Evolutionary conservation across 2,888 invertebrate genomes (phyloP).

Genomic region (Folsomia candida): DNA sequence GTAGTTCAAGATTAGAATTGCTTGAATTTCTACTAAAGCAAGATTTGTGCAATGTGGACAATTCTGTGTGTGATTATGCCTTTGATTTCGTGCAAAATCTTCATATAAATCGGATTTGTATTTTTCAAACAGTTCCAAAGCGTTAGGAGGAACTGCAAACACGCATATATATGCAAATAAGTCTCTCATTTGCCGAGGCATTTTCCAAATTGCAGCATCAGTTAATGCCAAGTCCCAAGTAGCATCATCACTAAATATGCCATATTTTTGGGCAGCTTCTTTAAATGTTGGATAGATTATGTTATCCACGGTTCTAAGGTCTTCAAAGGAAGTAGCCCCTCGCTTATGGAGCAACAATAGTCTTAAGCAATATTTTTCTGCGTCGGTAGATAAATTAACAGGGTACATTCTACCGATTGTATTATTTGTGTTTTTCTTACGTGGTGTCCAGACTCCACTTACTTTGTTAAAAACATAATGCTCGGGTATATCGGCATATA

Average conservation of each 20-base stretch:
- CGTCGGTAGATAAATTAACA: constrained; percentile 36
- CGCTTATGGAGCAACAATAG: constrained; percentile 47
- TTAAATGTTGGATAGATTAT: neutral
- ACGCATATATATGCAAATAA: constrained; percentile 14
- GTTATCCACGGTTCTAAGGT: constrained; percentile 35
- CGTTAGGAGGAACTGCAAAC: neutral
- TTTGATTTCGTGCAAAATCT: neutral
- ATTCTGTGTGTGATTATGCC: neutral
- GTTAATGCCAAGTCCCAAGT: neutral
- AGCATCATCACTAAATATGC: neutral
- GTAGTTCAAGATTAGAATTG: constrained; percentile 1
- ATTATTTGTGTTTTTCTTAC: neutral
- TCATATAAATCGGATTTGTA: constrained; percentile 4
- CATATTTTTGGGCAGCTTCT: neutral
- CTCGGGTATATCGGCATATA: constrained; percentile 46
- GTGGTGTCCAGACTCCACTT: neutral
- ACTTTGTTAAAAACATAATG: constrained; percentile 19
- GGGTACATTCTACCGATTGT: constrained; percentile 8
- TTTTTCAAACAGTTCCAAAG: neutral
- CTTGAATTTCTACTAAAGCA: constrained; percentile 21
- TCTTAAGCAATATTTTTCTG: constrained; percentile 50
- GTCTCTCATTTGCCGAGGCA: neutral
- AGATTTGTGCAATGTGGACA: constrained; percentile 2
- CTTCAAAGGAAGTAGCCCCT: constrained; percentile 51
- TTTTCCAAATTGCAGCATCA: neutral